Percentiles rank a stretch among this genome's conserved stretches.
These are phyloP conservation scores for Leptinotarsa undecemlineata DNA, from an alignment of 1,140 invertebrate species.

Conservation along the genomic window DNA sequence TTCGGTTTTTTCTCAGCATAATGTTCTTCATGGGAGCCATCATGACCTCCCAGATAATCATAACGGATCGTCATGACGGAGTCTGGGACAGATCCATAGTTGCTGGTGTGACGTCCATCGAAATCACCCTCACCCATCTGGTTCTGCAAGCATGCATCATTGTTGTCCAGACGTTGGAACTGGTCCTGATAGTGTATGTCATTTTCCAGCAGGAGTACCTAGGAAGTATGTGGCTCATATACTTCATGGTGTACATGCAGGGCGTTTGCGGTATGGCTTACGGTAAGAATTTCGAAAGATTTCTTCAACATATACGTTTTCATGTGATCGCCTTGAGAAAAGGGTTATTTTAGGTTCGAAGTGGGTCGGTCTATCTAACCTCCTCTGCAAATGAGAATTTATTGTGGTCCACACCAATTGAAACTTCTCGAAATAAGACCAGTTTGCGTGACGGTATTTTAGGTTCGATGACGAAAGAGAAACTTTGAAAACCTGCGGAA, in stretches of 20 bases:
- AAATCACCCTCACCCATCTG: conserved; percentile 74
- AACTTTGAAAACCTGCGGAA: too few relatives aligned
- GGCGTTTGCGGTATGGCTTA: conserved; percentile 62
- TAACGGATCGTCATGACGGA: conserved; percentile 79
- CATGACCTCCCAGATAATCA: conserved; percentile 78
- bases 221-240: conserved; percentile 54
- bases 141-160: conserved; percentile 74
- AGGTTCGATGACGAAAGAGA: too few relatives aligned
- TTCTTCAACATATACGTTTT: too few relatives aligned
- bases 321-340: too few relatives aligned
- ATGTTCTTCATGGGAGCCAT: conserved; percentile 79
- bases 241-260: conserved; percentile 49
- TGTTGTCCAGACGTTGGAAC: conserved; percentile 59
- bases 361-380: too few relatives aligned
- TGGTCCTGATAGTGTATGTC: conserved; percentile 60
- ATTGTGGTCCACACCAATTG: too few relatives aligned
- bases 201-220: conserved; percentile 56
- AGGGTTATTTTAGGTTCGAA: too few relatives aligned
- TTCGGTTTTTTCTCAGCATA: conserved; percentile 59
- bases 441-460: too few relatives aligned
- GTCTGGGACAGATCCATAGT: conserved; percentile 76
- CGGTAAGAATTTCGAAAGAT: conserved; percentile 45
- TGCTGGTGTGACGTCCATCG: conserved; percentile 65
- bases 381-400: too few relatives aligned
- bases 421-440: too few relatives aligned